Evolutionary conservation across 1,140 invertebrate genomes (phyloP), one percentile per base, ranked within the genome.

Genomic region (Plectrocnemia conspersa): DNA sequence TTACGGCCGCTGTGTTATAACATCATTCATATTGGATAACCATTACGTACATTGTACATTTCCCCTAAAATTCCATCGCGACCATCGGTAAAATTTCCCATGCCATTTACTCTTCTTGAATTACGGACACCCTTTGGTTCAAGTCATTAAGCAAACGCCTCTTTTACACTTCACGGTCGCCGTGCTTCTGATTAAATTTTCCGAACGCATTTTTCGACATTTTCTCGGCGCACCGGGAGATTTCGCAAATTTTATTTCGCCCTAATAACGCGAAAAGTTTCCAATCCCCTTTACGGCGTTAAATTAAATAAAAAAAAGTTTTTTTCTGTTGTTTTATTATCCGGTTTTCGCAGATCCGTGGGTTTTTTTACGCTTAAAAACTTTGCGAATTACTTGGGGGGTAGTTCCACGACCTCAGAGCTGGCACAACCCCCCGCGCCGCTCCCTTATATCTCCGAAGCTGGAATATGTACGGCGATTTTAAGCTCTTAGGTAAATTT

Each of bases 291-390:
- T 49, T 35, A 42, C 44, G 48, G 44, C 27, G 25, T 41, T 48
- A 58, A 58, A 58, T 58, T 58, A 58, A 58, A 58, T 58, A 54
- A 48, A 49, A 54, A 54, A 49, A 58, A 58, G 29, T 11, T 58
- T 58, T 50, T 52, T 47, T 48, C 46, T 35, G 46, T 56, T 49
- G 40, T 58, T 53, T 58, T 47, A 53, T 53, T 48, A 53, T 53
- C 41, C 32, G 2, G 4, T 44, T 44, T 29, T 5, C 48, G 19
- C 27, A 32, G 47, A 36, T 45, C 48, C 42, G 22, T 22, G 46
- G 29, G 32, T 24, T 55, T 55, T 38, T 55, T 55, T 32, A 32
- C 42, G 24, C 53, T 50, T 38, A 50, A 38, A 50, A 50, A 35
- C 47, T 50, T n/a, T n/a, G n/a, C n/a, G n/a, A n/a, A n/a, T n/a